Conservation (phyloP, 2,797 vertebrate genomes). For the Nasua narica region DNA sequence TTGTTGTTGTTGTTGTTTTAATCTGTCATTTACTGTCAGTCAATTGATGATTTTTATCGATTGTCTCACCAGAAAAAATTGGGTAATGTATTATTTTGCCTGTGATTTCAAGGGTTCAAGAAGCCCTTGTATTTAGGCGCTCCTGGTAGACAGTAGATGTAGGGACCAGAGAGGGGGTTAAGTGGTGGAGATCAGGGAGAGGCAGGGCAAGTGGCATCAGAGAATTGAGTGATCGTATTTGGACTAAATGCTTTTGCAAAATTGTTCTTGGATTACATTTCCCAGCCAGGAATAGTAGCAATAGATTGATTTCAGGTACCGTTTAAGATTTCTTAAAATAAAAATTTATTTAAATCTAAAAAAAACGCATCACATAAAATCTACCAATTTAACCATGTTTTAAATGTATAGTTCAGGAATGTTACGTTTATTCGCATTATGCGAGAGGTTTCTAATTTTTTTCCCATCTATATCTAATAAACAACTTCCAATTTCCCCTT, state of each 20-base stretch:
- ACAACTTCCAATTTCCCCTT: background rate
- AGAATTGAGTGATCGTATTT: background rate
- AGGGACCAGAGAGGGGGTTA: background rate
- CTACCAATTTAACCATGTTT: background rate
- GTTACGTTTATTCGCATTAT: background rate
- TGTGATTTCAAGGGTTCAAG: background rate
- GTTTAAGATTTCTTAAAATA: background rate
- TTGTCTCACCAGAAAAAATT: background rate
- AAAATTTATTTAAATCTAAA: background rate
- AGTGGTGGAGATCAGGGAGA: background rate
- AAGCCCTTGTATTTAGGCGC: background rate
- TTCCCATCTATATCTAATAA: background rate
- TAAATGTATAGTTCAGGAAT: background rate
- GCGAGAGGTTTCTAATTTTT: background rate
- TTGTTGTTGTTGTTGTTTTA: background rate
- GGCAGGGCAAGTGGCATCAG: background rate
- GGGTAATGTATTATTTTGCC: background rate
- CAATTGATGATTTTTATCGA: background rate
- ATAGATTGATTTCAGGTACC: background rate
- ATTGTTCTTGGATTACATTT: background rate
- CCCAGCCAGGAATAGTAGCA: background rate
- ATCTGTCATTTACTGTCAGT: background rate
- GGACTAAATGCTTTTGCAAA: background rate
- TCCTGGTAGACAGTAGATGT: background rate
- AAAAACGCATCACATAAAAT: background rate